phyloP scores from a whole-genome alignment of 2,113 vertebrate genomes.

The Silurus meridionalis region DNA sequence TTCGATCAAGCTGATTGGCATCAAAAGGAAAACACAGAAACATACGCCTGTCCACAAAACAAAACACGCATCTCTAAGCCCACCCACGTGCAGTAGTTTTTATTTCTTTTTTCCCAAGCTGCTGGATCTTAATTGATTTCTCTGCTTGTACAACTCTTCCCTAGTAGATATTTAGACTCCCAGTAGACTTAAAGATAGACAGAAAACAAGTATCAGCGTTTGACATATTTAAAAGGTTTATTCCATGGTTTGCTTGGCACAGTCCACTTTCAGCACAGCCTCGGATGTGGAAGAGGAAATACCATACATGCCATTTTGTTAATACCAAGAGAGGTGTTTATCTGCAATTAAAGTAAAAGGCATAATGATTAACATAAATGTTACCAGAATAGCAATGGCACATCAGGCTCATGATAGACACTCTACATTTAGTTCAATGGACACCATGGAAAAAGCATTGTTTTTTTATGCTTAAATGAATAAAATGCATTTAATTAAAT shows the following conservation, averaged over 20 bases:
- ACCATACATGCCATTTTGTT: neutral
- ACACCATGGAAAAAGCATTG: slow-evolving; percentile 17
- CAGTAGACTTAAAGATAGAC: neutral
- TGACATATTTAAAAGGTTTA: neutral
- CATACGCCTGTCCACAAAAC: slow-evolving; percentile 3
- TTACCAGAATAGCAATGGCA: slow-evolving; percentile 2
- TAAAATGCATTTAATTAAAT: neutral
- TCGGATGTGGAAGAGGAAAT: neutral
- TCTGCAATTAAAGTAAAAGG: slow-evolving; percentile 36
- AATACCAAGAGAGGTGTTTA: slow-evolving; percentile 1
- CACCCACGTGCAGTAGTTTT: neutral
- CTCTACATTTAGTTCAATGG: neutral
- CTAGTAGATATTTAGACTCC: neutral
- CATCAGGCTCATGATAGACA: slow-evolving; percentile 1
- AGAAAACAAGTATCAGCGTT: slow-evolving; percentile 3
- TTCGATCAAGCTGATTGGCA: slow-evolving; percentile 33
- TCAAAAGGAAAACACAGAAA: slow-evolving; percentile 41
- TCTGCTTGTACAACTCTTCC: slow-evolving; percentile 13
- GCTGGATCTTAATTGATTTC: slow-evolving; percentile 33
- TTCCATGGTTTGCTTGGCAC: neutral
- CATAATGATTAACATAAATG: slow-evolving; percentile 29
- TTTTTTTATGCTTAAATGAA: neutral
- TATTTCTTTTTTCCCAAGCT: neutral
- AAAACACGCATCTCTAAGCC: slow-evolving; percentile 14
- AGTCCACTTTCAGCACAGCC: neutral